Evolutionary conservation across 2,797 vertebrate genomes (phyloP).

Genomic region (Neosilurus hyrtlii): DNA sequence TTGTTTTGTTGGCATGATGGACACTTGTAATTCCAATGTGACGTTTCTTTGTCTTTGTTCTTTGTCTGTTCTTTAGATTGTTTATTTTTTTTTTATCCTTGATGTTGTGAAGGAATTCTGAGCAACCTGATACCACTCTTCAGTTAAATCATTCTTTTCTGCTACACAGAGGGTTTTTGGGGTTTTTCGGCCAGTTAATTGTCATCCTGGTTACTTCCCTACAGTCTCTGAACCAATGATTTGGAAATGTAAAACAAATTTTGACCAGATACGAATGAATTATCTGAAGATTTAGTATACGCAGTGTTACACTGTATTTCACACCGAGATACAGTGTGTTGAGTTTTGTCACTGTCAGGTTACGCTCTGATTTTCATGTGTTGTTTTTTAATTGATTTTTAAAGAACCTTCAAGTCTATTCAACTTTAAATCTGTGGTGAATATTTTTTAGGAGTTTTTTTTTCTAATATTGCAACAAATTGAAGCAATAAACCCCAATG

Average conservation of each 20-base stretch:
- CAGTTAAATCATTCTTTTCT: neutral
- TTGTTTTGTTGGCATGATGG: slow-evolving; percentile 11
- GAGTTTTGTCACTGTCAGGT: neutral
- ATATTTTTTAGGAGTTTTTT: neutral
- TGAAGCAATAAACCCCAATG: neutral
- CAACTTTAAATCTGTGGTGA: neutral
- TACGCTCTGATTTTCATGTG: neutral
- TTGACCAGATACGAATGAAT: too few species aligned
- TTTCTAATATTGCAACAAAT: neutral
- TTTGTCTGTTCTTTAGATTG: neutral
- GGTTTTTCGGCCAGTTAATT: neutral
- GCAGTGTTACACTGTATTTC: neutral
- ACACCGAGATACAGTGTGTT: neutral
- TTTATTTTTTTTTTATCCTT: too few species aligned
- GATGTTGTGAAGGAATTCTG: neutral
- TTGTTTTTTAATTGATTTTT: neutral
- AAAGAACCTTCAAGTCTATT: neutral
- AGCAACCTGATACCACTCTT: neutral
- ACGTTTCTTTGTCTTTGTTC: neutral
- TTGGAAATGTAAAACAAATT: neutral
- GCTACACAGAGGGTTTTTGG: neutral
- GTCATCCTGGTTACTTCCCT: neutral
- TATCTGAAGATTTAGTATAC: neutral
- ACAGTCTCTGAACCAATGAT: neutral
- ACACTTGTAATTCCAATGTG: neutral